Base-by-base conservation (phyloP, 2,797 vertebrate genomes). In the Centropyge bicolor region DNA sequence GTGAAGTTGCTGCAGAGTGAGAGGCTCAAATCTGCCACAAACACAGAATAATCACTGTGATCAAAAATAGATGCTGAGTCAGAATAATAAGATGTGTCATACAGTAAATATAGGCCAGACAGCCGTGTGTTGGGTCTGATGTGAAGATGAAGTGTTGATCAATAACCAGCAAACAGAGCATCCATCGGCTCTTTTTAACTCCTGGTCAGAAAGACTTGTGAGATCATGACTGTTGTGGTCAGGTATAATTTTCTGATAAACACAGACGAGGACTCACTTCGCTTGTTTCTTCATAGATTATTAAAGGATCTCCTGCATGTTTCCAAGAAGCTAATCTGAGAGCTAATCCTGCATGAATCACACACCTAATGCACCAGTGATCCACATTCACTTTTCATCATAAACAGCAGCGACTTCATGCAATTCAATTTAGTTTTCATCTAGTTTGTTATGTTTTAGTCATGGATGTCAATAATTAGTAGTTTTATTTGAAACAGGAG, bases 301-400 rank as follows among this genome's bases (percentile, higher is more conserved):
- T 45, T 70, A 55, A 6, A 14, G 61, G n/a, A 66, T 65, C 38
- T 40, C 6, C 56, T 52, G 20, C 40, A 71, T 52, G 9, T 51
- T 73, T 49, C 65, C 36, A 6, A 24, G 51, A 45, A 57, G 74
- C 20, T 82, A 78, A 85, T 84, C 82, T 59, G 74, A 76, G 67
- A 52, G 60, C 4, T 87, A 80, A 87, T 84, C 83, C 80, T 61
- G 52, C 60, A 74, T 79, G 65, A 74, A 74, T 76, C 70, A 74
- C 51, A 66, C 45, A 6, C 63, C 27, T 55, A 66, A 77, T 52
- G 41, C 56, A 60, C 20, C 57, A 20, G 16, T 56, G 75, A 73
- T 70, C 64, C 51, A 69, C 5, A 62, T 76, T 22, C 19, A 46
- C 5, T 20, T 68, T 56, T 24, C 61, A 43, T 38, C 46, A 43